Percentiles rank a stretch among this genome's conserved stretches.
These are phyloP conservation scores for Trachelipus rathkii DNA, from an alignment of 1,140 invertebrate genomes.

Conservation along the genomic window DNA sequence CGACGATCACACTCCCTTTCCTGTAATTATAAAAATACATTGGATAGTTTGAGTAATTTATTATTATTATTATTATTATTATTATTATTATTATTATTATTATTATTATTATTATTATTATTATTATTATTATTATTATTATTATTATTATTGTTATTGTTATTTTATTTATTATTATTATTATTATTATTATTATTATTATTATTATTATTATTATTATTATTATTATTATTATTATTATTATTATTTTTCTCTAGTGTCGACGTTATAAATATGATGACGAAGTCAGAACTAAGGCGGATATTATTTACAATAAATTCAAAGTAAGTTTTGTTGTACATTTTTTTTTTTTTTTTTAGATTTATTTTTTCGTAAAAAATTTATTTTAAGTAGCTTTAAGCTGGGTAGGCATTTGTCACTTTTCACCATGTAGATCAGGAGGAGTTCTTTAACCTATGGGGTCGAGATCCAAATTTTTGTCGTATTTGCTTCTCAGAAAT, in stretches of 20 bases:
- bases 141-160: neutral
- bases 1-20: no score
- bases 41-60: no score
- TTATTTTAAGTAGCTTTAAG: neutral
- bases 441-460: no score
- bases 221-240: neutral
- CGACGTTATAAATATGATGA: conserved; percentile 43
- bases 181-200: neutral
- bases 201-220: neutral
- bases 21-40: no score
- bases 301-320: conserved; percentile 44
- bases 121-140: no score
- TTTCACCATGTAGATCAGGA: no score
- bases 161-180: neutral
- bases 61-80: no score
- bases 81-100: no score
- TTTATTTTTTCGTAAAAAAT: no score
- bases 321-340: conserved; percentile 29
- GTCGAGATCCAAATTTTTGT: no score
- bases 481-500: no score
- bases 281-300: conserved; percentile 41
- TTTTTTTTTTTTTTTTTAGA: neutral
- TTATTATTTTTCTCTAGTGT: conserved; percentile 30
- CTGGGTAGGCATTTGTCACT: neutral
- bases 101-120: no score